These are phyloP conservation scores for Zaprionus davidi DNA, from an alignment of 1,140 invertebrate species.

Conservation along the genomic window DNA sequence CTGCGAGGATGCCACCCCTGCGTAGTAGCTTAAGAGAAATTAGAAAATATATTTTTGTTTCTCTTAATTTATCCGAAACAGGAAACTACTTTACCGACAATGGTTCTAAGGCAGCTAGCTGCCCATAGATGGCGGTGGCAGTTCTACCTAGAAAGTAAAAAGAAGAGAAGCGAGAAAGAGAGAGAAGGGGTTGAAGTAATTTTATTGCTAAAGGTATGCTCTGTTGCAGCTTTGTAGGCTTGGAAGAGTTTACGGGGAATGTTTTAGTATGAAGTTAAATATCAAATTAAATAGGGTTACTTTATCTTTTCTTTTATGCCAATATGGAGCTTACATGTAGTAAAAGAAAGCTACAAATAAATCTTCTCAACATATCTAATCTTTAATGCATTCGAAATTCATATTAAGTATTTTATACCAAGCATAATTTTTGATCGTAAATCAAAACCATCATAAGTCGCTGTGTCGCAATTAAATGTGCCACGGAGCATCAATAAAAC, in stretches of 20 bases:
- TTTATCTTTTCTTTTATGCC: too few relatives aligned
- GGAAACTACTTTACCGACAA: slow-evolving; percentile 58
- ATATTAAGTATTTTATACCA: not conserved
- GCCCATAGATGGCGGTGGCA: slow-evolving; percentile 64
- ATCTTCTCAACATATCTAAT: not conserved
- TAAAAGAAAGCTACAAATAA: not conserved
- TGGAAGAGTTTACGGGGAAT: too few relatives aligned
- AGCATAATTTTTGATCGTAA: slow-evolving; percentile 9
- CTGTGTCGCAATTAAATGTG: slow-evolving; percentile 53
- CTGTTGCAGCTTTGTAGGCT: too few relatives aligned
- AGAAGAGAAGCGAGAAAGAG: not conserved
- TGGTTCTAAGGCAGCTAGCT: slow-evolving; percentile 38
- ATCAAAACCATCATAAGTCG: slow-evolving; percentile 41
- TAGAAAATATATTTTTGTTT: slow-evolving; percentile 49
- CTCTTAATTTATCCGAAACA: slow-evolving; percentile 71
- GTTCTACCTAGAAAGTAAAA: slow-evolving; percentile 7
- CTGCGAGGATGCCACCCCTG: slow-evolving; percentile 20
- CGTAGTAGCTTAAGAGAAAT: slow-evolving; percentile 46
- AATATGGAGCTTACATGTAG: too few relatives aligned
- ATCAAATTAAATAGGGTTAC: too few relatives aligned
- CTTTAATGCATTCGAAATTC: not conserved
- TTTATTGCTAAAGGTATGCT: not conserved
- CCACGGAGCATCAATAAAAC: slow-evolving; percentile 55
- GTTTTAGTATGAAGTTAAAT: too few relatives aligned
- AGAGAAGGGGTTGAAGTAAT: slow-evolving; percentile 11